A percentile compares a stretch with the other conserved stretches of the same genome.
phyloP scores from a whole-genome alignment of 2,888 invertebrate species.

The Drosophila barbarae region DNA sequence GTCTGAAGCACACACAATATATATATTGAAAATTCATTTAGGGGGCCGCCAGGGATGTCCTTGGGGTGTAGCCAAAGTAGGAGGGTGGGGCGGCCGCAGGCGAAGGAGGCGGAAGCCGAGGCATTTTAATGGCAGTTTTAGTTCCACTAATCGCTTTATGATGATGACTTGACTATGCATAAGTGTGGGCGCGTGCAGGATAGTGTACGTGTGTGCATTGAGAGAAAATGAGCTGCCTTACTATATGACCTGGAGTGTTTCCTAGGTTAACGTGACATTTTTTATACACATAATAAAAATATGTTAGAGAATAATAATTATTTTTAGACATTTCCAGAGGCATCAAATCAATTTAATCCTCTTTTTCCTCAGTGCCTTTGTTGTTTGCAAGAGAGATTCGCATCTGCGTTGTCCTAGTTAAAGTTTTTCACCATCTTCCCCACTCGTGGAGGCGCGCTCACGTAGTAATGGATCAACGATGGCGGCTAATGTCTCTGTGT shows the following conservation, averaged over 20 bases:
- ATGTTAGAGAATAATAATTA: not conserved
- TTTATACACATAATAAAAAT: no score
- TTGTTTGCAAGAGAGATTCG: constrained; percentile 25
- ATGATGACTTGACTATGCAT: constrained; percentile 58
- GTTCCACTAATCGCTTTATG: constrained; percentile 71
- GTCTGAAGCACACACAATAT: not conserved
- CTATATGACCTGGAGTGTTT: not conserved
- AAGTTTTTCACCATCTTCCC: constrained; percentile 31
- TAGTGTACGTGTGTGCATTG: constrained; percentile 14
- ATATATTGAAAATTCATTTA: constrained; percentile 47
- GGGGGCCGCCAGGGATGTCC: constrained; percentile 32
- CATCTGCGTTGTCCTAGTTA: constrained; percentile 34
- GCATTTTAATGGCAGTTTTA: constrained; percentile 71
- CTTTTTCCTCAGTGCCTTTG: constrained; percentile 3
- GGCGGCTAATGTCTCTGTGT: constrained; percentile 28
- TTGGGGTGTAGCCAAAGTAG: constrained; percentile 10
- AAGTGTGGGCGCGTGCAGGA: constrained; percentile 9
- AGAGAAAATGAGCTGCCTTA: not conserved
- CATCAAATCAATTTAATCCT: no score
- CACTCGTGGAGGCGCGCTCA: constrained; percentile 8
- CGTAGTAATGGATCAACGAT: constrained; percentile 42
- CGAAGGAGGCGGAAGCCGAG: constrained; percentile 28
- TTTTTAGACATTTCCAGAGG: not conserved
- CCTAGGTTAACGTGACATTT: not conserved
- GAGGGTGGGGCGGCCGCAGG: not conserved